phyloP scores from a whole-genome alignment of 1,140 invertebrate genomes.

The Habropoda laboriosa region DNA sequence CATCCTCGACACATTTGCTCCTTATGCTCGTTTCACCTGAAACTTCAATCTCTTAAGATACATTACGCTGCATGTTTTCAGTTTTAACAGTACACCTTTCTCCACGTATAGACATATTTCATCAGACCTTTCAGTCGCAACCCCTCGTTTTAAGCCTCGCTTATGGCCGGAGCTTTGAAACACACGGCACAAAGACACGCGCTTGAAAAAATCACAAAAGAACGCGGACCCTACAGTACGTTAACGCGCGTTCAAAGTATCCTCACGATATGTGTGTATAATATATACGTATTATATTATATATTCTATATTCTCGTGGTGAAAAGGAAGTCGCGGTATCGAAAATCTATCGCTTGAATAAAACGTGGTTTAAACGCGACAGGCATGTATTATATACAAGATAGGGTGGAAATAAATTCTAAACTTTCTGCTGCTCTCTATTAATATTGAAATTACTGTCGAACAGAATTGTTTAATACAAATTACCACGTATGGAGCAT shows the following conservation, averaged over 20 bases:
- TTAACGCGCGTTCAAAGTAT: conserved; percentile 9
- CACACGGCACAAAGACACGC: conserved; percentile 19
- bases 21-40: too few relatives aligned
- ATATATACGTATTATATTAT: background rate
- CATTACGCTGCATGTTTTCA: background rate
- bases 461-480: too few relatives aligned
- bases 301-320: background rate
- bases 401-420: background rate
- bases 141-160: conserved; percentile 7
- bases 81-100: background rate
- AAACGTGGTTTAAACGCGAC: conserved; percentile 2
- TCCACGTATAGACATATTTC: background rate
- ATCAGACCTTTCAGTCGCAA: conserved; percentile 1
- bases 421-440: too few relatives aligned
- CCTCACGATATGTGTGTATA: background rate
- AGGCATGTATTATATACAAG: too few relatives aligned
- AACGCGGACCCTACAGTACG: background rate
- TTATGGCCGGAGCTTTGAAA: conserved; percentile 18
- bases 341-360: conserved; percentile 3
- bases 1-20: too few relatives aligned
- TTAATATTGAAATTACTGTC: too few relatives aligned
- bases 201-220: conserved; percentile 11
- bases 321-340: background rate
- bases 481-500: too few relatives aligned
- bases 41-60: too few relatives aligned